Evolutionary conservation across 2,797 vertebrate genomes (phyloP), one percentile per base, ranked within the genome.

Genomic region (Muraenolepis orangiensis): DNA sequence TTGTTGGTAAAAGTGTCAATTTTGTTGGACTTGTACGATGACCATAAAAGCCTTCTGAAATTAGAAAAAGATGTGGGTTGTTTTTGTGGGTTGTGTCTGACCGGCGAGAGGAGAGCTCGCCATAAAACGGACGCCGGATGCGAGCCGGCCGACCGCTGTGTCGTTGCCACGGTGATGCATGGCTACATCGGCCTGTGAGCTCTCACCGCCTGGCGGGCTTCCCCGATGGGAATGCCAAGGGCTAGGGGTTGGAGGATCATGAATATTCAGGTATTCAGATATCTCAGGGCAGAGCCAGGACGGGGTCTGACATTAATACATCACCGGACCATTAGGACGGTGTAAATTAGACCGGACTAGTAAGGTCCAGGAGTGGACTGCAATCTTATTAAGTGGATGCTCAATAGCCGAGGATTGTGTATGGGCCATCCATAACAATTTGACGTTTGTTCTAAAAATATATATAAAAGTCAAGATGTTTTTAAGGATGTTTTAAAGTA

Each of bases 181-280:
- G 80, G 84, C 85, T 84, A 78, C 75, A 82, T 82, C 86, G 87
- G 81, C 85, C 88, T 82, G 90, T 92, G 91, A 90, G 85, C 88
- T 88, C 79, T 78, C 79, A 82, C 86, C 86, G 80, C 85, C 74
- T 84, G 85, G 46, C 69, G 74, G 77, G 81, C 76, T 31, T 84
- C 69, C 16, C 16, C 76, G 75, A 72, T 16, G 6, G 69, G 73
- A 69, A 76, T 85, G 87, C 87, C 88, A 91, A 89, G 74, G 86
- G 78, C 70, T 66, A 10, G 73, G 69, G 57, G 73, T 76, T 83
- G 82, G 84, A 87, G 82, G 70, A 69, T 66, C 79, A 84, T 89
- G 83, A 90, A 89, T 51, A 86, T 72, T 77, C 73, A 74, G 72
- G 12, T 26, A 64, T 26, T 66, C 75, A 82, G 78, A 26, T 11